A percentile compares a stretch with the other conserved stretches of the same genome.
Evolutionary conservation across 1,140 invertebrate genomes (phyloP).

Genomic region (Apis mellifera): DNA sequence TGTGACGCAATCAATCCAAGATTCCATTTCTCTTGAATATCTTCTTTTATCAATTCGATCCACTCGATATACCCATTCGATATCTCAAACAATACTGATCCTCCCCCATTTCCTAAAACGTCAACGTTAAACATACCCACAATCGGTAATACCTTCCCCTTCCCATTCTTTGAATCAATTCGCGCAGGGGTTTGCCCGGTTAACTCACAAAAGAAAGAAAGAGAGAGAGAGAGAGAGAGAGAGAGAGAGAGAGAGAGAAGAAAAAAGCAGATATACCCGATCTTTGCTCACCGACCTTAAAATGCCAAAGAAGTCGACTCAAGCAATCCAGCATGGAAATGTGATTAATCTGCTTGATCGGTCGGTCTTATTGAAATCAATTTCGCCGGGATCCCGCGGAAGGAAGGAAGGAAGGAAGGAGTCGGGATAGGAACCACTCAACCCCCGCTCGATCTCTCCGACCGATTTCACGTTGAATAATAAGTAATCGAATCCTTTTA

Average conservation of each 20-base stretch:
- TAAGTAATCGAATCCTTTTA: conserved; percentile 44
- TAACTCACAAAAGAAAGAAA: neutral
- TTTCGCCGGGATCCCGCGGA: conserved; percentile 18
- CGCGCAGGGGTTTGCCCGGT: neutral
- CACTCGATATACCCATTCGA: neutral
- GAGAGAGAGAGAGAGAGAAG: neutral
- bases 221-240: neutral
- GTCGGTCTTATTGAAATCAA: conserved; percentile 42
- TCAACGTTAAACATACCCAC: neutral
- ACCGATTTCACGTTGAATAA: conserved; percentile 34
- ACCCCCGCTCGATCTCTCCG: neutral
- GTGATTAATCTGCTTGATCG: conserved; percentile 45
- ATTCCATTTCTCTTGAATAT: no score
- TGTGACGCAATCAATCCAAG: neutral
- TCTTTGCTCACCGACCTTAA: neutral
- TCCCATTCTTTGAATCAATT: neutral
- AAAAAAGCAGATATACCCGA: neutral
- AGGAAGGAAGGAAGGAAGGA: conserved; percentile 10
- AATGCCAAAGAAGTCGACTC: neutral
- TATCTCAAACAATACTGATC: neutral
- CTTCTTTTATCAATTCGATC: neutral
- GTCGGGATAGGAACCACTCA: neutral
- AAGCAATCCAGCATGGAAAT: conserved; percentile 18
- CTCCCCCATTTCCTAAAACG: neutral
- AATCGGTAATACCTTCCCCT: neutral